phyloP scores from a whole-genome alignment of 2,797 vertebrate species.

The Sebastes ruberrimus region DNA sequence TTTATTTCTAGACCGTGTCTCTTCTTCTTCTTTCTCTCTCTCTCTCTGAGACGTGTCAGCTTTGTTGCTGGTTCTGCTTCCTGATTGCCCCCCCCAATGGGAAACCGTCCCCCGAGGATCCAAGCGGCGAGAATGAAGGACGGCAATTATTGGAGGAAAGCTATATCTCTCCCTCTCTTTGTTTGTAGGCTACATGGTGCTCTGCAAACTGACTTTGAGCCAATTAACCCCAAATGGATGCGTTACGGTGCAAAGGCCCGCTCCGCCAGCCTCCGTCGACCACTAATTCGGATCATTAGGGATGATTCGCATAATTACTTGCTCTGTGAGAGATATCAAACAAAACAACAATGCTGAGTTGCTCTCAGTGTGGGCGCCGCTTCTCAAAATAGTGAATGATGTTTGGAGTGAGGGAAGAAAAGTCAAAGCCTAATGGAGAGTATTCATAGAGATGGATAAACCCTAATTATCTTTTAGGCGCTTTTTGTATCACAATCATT shows the following conservation, averaged over 20 bases:
- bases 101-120: neutral
- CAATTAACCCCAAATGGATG: conserved; percentile 51
- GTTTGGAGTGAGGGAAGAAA: neutral
- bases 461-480: neutral
- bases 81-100: neutral
- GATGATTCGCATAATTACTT: conserved; percentile 29
- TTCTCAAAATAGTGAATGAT: neutral
- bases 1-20: neutral
- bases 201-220: conserved; percentile 12
- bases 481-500: neutral
- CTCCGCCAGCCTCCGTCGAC: neutral
- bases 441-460: neutral
- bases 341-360: neutral
- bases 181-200: neutral
- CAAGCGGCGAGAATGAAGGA: conserved; percentile 29
- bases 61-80: conserved; percentile 16
- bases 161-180: neutral
- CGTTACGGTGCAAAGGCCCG: neutral
- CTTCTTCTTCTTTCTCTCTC: neutral
- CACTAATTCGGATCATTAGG: conserved; percentile 28
- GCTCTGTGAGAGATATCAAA: conserved; percentile 21
- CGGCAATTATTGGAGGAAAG: conserved; percentile 34
- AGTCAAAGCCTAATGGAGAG: neutral
- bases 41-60: neutral
- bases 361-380: neutral